phyloP scores from a whole-genome alignment of 2,888 invertebrate genomes.

The Nymphalis polychloros region DNA sequence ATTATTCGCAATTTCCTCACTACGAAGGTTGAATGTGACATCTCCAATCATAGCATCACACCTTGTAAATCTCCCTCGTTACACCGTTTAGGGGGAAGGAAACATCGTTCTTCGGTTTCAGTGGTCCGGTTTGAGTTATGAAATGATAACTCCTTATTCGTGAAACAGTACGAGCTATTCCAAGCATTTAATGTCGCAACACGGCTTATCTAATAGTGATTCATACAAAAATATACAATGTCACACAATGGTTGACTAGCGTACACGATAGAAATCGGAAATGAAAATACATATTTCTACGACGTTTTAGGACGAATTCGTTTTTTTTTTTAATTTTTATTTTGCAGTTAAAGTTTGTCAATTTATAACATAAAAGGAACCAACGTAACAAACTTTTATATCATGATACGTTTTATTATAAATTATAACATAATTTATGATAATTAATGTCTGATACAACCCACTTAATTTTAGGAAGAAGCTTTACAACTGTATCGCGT shows the following conservation, averaged over 20 bases:
- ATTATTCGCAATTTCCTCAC: conserved; percentile 38
- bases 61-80: conserved; percentile 34
- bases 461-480: conserved; percentile 9
- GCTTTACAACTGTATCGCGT: conserved; percentile 22
- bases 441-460: conserved; percentile 1
- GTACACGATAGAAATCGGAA: too few species aligned
- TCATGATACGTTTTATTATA: not conserved
- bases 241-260: too few species aligned
- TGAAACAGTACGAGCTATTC: not conserved
- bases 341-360: too few species aligned
- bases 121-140: conserved; percentile 29
- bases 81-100: conserved; percentile 31
- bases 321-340: too few species aligned
- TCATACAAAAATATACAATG: too few species aligned
- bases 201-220: too few species aligned
- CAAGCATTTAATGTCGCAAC: too few species aligned
- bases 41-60: conserved; percentile 41
- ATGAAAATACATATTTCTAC: too few species aligned
- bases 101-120: conserved; percentile 29
- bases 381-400: not conserved
- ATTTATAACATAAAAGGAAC: too few species aligned
- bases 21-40: conserved; percentile 40
- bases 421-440: not conserved
- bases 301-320: too few species aligned
- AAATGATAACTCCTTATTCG: conserved; percentile 15